Evolutionary conservation across 2,113 vertebrate species (phyloP).

Genomic region (Atractosteus spatula): DNA sequence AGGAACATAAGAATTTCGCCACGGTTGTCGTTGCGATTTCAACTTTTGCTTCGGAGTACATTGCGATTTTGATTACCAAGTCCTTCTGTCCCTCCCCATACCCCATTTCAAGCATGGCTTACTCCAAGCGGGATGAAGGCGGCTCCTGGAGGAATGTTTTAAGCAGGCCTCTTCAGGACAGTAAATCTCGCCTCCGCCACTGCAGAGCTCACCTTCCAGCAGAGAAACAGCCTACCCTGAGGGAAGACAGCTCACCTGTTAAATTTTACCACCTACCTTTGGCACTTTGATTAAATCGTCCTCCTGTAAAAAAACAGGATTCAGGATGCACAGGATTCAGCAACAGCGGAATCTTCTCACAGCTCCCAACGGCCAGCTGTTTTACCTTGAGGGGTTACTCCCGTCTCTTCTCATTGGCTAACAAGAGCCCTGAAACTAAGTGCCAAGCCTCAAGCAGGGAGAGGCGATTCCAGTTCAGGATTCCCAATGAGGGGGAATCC

Average conservation of each 20-base stretch:
- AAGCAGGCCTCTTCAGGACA: neutral
- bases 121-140: neutral
- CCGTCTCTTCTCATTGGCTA: too few species aligned
- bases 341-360: too few species aligned
- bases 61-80: neutral
- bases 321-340: too few species aligned
- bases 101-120: neutral
- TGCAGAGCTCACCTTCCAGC: neutral
- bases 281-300: neutral
- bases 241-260: neutral
- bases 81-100: neutral
- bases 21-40: constrained; percentile 11
- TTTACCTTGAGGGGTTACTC: too few species aligned
- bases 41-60: neutral
- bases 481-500: too few species aligned
- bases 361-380: too few species aligned
- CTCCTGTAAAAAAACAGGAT: neutral
- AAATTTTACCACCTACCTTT: constrained; percentile 8
- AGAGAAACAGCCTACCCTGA: neutral
- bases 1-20: neutral
- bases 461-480: too few species aligned
- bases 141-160: too few species aligned
- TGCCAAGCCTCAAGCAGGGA: too few species aligned
- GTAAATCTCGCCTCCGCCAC: neutral
- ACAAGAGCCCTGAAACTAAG: too few species aligned